phyloP scores from a whole-genome alignment of 1,140 invertebrate genomes.

The Batillaria attramentaria region DNA sequence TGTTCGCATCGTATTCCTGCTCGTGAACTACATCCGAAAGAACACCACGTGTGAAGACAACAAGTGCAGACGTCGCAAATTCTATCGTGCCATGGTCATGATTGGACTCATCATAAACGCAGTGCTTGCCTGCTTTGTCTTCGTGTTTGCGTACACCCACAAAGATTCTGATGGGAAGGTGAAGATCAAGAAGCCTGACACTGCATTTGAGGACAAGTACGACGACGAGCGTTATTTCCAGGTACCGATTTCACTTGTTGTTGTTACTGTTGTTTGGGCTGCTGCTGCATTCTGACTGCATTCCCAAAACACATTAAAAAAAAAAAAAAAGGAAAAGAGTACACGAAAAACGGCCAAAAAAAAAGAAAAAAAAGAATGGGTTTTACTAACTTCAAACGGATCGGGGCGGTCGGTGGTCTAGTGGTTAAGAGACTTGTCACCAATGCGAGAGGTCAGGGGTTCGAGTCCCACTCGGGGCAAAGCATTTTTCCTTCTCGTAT shows the following conservation, averaged over 20 bases:
- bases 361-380: too few relatives aligned
- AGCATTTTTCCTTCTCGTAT: too few relatives aligned
- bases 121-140: conserved; percentile 46
- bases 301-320: neutral
- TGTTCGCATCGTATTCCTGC: conserved; percentile 53
- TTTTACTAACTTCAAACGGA: too few relatives aligned
- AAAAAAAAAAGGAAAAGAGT: too few relatives aligned
- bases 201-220: conserved; percentile 53
- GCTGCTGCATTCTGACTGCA: neutral
- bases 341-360: too few relatives aligned
- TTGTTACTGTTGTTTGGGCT: conserved; percentile 36
- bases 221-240: conserved; percentile 58
- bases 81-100: conserved; percentile 50
- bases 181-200: conserved; percentile 51
- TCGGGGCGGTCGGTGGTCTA: too few relatives aligned
- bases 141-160: conserved; percentile 56
- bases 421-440: too few relatives aligned
- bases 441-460: too few relatives aligned
- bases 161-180: conserved; percentile 47
- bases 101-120: conserved; percentile 53
- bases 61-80: neutral
- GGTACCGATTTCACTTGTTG: conserved; percentile 30
- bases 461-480: too few relatives aligned
- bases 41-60: conserved; percentile 16
- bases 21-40: conserved; percentile 51